Evolutionary conservation across 2,888 invertebrate genomes (phyloP), one percentile per base, ranked within the genome.

Genomic region (Mimumesa dahlbomi): DNA sequence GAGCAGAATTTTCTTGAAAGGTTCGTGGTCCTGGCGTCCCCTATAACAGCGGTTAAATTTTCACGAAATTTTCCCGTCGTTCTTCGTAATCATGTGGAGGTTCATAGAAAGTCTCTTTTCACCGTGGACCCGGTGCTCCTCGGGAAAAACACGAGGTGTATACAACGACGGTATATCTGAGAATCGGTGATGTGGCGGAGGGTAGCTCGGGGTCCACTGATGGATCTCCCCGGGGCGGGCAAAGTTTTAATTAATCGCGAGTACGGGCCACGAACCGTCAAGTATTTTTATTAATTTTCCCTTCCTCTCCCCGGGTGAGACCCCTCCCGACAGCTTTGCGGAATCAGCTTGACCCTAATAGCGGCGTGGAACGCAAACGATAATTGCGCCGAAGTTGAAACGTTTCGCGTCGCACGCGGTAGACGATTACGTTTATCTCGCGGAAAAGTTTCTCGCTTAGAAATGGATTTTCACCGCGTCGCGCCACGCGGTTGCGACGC

Each of bases 161-260:
- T n/a, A n/a, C 31, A 29, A 7, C 31, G 42, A 53, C 19, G 40
- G 3, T 25, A 13, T 21, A 11, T 34, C 21, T 43, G 31, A 19
- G 31, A 61, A 46, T 31, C 19, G 1, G 22, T 5, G 43, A 22
- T 7, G 18, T 43, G 36, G 21, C 7, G 50, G 31, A 3, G 42
- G 9, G 43, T 36, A 50, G 61, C 46, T 11, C n/a, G 50, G 25
- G 61, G 61, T 61, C 59, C 49, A 53, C 52, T 57, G 66, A 58
- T 53, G 48, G 52, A 65, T 69, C 36, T 36, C 48, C 62, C 16
- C 56, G 52, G 42, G 63, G 63, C 54, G 46, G 42, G 42, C 43
- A 16, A 78, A 78, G 57, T 75, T 78, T 73, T 67, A 78, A 78
- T 78, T 78, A 75, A 75, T 78, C 73, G 58, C 11, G n/a, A 36